Percentiles rank a stretch among this genome's conserved stretches.
Conservation (phyloP, 2,113 vertebrate species). For the Coryphaenoides rupestris region DNA sequence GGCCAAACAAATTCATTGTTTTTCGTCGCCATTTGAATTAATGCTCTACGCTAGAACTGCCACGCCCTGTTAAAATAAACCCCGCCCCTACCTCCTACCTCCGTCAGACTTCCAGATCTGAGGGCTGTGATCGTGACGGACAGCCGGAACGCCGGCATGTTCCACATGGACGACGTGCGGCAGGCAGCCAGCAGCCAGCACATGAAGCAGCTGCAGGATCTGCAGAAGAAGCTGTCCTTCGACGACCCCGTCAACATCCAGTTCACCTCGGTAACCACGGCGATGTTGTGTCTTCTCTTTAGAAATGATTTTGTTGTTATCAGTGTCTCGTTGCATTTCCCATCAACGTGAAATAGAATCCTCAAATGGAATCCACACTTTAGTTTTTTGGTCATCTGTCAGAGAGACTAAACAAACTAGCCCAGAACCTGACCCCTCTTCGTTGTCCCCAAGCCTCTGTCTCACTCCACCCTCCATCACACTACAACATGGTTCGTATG, state of each 20-base stretch:
- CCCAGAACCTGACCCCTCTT: neutral
- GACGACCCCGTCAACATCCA: slow-evolving; percentile 91
- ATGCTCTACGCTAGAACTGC: too few species aligned
- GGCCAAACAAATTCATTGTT: too few species aligned
- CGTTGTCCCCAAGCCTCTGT: too few species aligned
- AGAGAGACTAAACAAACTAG: too few species aligned
- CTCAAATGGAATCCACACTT: too few species aligned
- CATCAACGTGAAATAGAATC: neutral
- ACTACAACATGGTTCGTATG: neutral
- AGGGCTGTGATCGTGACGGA: slow-evolving; percentile 78
- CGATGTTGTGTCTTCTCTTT: too few species aligned
- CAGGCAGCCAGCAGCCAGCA: slow-evolving; percentile 74
- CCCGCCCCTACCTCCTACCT: neutral
- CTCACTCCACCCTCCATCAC: neutral
- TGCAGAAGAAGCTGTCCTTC: slow-evolving; percentile 76
- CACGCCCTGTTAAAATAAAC: neutral
- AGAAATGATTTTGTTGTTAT: too few species aligned
- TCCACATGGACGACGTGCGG: slow-evolving; percentile 81
- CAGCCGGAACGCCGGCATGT: slow-evolving; percentile 76
- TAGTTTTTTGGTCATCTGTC: too few species aligned
- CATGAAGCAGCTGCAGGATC: slow-evolving; percentile 65
- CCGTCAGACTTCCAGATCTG: slow-evolving; percentile 83
- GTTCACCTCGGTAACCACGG: slow-evolving; percentile 86
- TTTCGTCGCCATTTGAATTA: too few species aligned
- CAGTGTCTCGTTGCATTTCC: too few species aligned